Base-by-base conservation (phyloP, 1,140 invertebrate species). In the Drosophila ercepeae region DNA sequence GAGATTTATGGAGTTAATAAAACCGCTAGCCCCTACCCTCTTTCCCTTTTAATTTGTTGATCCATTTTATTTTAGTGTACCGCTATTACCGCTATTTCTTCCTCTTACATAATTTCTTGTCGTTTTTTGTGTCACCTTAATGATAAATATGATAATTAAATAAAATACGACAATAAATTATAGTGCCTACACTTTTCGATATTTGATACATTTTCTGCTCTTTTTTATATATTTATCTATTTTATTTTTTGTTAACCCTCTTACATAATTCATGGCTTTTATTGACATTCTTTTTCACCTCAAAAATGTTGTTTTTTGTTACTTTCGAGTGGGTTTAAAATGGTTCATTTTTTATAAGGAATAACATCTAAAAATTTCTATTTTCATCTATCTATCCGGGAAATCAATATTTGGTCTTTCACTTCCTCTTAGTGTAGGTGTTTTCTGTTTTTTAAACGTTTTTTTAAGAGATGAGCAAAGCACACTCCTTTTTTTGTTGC, bases 371-470 rank as follows among this genome's bases (percentile, higher is more conserved):
- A n/a, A n/a, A n/a, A n/a, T 29, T 23, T 45, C 18, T 52, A 11
- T 46, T 54, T 60, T 60, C 21, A 58, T 50, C 69, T 39, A 46
- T 14, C 21, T 51, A 41, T 23, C 39, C 6, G 59, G 65, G 65
- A 81, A 81, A 81, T 81, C 77, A 81, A 81, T 81, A 81, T 61
- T 42, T 58, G 54, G 34, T 44, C 42, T 59, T 49, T 44, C 49
- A 60, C 44, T 75, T 52, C 52, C 44, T 19, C 34, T 52, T 44
- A 49, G 60, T 23, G 25, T 59, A 27, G 57, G 57, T 46, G 50
- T 32, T 63, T 74, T 55, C 27, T 29, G 58, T 67, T n/a, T 71
- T 78, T 61, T 36, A 58, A 34, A 13, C 8, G 23, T n/a, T 49
- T 29, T 9, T 49, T 49, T 49, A 14, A 39, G 16, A 32, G 11